Evolutionary conservation across 2,797 vertebrate genomes (phyloP).

Genomic region (Iguana delicatissima): DNA sequence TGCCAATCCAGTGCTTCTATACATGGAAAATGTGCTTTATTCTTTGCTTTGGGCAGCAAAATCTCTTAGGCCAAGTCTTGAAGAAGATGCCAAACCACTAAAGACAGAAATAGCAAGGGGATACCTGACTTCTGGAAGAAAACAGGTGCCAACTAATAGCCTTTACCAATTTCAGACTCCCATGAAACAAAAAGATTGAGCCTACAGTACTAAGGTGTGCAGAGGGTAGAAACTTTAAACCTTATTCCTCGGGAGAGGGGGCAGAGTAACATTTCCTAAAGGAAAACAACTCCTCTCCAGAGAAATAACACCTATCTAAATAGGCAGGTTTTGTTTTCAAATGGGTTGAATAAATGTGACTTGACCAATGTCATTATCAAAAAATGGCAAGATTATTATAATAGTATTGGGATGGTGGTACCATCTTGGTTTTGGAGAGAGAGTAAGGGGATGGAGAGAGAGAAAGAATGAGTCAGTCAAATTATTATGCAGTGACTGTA

Average conservation of each 20-base stretch:
- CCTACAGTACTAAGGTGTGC: neutral
- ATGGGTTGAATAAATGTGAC: neutral
- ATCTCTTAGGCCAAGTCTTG: neutral
- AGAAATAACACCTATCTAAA: neutral
- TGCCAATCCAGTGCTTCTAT: neutral
- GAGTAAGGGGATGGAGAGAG: neutral
- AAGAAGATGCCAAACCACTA: no score
- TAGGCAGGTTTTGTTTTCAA: neutral
- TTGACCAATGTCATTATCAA: no score
- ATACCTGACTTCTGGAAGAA: neutral
- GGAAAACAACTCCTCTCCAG: neutral
- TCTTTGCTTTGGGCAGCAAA: neutral
- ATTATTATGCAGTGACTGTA: neutral
- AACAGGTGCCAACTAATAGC: neutral
- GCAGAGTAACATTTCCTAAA: neutral
- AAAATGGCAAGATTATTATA: no score
- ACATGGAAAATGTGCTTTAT: neutral
- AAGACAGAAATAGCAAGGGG: neutral
- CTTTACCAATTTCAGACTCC: neutral
- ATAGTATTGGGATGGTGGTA: neutral
- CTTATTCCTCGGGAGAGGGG: no score
- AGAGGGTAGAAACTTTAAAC: neutral
- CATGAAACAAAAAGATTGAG: neutral
- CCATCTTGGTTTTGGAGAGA: neutral
- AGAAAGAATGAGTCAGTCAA: neutral